These are phyloP conservation scores for Caenorhabditis zanzibari DNA, from an alignment of 2,888 invertebrate species.

Conservation along the genomic window DNA sequence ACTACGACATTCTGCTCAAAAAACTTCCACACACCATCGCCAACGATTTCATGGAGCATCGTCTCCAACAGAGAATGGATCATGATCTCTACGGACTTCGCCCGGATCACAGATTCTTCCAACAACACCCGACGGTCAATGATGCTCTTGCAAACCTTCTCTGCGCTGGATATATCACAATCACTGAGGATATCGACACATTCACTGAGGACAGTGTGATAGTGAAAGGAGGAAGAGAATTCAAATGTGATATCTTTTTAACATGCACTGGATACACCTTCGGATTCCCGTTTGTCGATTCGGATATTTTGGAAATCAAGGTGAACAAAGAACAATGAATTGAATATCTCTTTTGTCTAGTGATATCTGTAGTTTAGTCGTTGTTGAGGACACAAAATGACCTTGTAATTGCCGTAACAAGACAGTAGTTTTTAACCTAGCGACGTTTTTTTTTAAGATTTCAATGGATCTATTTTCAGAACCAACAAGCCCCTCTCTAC, in stretches of 20 bases:
- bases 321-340: slow-evolving; percentile 50
- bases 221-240: slow-evolving; percentile 84
- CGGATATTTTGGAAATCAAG: slow-evolving; percentile 76
- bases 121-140: slow-evolving; percentile 84
- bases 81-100: slow-evolving; percentile 82
- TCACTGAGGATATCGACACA: slow-evolving; percentile 97
- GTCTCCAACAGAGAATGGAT: slow-evolving; percentile 79
- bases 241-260: slow-evolving; percentile 83
- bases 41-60: slow-evolving; percentile 82
- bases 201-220: slow-evolving; percentile 97
- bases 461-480: slow-evolving; percentile 52
- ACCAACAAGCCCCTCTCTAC: slow-evolving; percentile 84
- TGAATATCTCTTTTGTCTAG: not conserved
- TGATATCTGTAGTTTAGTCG: slow-evolving; percentile 5
- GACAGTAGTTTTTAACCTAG: not conserved
- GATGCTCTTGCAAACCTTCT: slow-evolving; percentile 84
- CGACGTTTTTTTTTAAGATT: not conserved
- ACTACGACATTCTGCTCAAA: slow-evolving; percentile 79
- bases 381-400: slow-evolving; percentile 1
- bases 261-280: slow-evolving; percentile 84
- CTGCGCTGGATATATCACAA: slow-evolving; percentile 83
- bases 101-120: slow-evolving; percentile 82
- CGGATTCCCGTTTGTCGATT: slow-evolving; percentile 84
- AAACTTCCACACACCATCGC: slow-evolving; percentile 78
- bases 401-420: not conserved